These are phyloP conservation scores for Otis tarda DNA, from an alignment of 2,113 vertebrate genomes.

Conservation along the genomic window DNA sequence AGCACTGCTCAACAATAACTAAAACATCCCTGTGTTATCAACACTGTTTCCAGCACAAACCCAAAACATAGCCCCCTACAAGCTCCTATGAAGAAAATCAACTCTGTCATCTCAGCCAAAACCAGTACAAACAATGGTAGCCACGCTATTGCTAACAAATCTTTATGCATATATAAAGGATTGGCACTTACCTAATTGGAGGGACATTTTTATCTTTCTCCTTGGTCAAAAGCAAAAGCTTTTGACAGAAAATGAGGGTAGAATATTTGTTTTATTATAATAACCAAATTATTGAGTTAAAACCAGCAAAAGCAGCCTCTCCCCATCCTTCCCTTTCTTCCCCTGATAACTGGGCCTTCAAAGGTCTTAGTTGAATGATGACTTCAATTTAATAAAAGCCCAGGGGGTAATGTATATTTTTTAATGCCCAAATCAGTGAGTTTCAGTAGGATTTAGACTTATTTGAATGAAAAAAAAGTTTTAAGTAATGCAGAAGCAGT, in stretches of 20 bases:
- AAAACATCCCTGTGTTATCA: background rate
- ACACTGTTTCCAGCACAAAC: background rate
- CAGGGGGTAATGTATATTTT: background rate
- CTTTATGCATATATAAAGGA: background rate
- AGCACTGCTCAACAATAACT: background rate
- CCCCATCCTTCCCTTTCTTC: background rate
- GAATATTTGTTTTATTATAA: background rate
- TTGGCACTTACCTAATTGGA: background rate
- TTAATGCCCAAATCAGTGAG: background rate
- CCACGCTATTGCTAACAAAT: background rate
- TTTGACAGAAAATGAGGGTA: background rate
- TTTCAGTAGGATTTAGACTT: background rate
- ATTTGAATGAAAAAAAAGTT: background rate
- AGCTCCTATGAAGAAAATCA: background rate
- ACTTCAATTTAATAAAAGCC: background rate
- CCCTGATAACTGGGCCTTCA: background rate
- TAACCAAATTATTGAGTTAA: background rate
- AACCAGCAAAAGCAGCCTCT: background rate
- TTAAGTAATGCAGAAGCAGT: background rate
- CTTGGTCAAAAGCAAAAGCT: background rate
- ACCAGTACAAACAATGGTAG: background rate
- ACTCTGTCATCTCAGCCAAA: background rate
- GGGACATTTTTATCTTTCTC: background rate
- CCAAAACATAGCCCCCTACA: background rate
- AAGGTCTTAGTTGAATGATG: background rate